phyloP scores from a whole-genome alignment of 2,888 invertebrate species.

The Drosophila sordidapex region DNA sequence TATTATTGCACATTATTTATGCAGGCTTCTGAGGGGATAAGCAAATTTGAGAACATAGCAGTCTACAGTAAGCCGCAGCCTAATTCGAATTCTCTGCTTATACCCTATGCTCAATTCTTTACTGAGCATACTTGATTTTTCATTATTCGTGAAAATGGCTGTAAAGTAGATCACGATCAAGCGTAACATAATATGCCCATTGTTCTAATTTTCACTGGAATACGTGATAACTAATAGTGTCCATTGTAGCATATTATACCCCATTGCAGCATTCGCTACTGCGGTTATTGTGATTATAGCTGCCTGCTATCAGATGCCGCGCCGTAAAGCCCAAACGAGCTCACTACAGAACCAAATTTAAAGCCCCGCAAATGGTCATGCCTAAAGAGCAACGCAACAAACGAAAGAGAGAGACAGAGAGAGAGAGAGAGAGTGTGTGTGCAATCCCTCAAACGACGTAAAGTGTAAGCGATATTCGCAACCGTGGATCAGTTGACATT shows the following conservation, averaged over 20 bases:
- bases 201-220: not conserved
- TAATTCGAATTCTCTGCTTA: conserved; percentile 13
- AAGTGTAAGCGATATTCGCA: conserved; percentile 81
- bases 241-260: not conserved
- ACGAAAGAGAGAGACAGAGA: conserved; percentile 11
- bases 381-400: conserved; percentile 5
- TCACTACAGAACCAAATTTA: conserved; percentile 33
- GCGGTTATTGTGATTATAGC: conserved; percentile 39
- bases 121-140: not conserved
- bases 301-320: conserved; percentile 56
- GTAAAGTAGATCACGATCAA: not conserved
- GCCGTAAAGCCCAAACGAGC: conserved; percentile 49
- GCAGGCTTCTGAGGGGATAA: conserved; percentile 38
- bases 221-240: conserved; percentile 5
- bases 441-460: conserved; percentile 28
- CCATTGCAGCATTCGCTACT: conserved; percentile 2
- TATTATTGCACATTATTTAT: conserved; percentile 53
- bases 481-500: conserved; percentile 85
- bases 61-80: conserved; percentile 31
- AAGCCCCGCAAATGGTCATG: conserved; percentile 39
- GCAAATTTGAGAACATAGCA: conserved; percentile 31
- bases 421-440: conserved; percentile 5
- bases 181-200: not conserved
- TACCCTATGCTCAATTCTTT: conserved; percentile 11
- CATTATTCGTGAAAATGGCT: not conserved